Conservation (phyloP, 2,888 invertebrate species). For the Pseudococcus viburni region DNA sequence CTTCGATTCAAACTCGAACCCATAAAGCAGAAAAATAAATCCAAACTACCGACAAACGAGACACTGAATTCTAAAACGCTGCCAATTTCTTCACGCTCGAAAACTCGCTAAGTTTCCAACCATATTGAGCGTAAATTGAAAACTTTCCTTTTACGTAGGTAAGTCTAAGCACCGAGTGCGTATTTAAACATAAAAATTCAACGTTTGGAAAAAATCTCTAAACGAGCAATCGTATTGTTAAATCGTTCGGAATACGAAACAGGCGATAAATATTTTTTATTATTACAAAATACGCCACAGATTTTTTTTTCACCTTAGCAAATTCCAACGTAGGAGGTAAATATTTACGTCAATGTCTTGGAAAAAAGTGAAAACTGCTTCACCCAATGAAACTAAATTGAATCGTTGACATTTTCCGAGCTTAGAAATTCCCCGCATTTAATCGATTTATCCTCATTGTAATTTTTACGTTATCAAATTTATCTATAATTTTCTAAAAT, state of each 20-base stretch:
- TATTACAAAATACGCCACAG: neutral
- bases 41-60: too few species aligned
- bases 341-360: too few species aligned
- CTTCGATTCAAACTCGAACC: too few species aligned
- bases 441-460: too few species aligned
- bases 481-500: neutral
- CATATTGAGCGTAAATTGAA: neutral
- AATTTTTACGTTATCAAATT: neutral
- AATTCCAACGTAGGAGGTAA: too few species aligned
- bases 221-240: neutral
- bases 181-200: neutral
- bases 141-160: neutral
- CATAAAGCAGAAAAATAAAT: too few species aligned
- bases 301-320: neutral
- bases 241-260: neutral
- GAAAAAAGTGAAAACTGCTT: too few species aligned
- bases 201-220: neutral
- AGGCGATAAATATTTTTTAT: constrained; percentile 4
- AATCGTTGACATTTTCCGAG: too few species aligned
- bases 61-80: neutral
- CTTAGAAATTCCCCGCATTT: too few species aligned
- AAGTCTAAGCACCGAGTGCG: neutral
- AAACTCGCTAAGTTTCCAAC: neutral
- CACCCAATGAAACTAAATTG: too few species aligned
- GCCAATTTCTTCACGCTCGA: neutral